Conservation (phyloP, 2,113 vertebrate species). For the Ictalurus punctatus region DNA sequence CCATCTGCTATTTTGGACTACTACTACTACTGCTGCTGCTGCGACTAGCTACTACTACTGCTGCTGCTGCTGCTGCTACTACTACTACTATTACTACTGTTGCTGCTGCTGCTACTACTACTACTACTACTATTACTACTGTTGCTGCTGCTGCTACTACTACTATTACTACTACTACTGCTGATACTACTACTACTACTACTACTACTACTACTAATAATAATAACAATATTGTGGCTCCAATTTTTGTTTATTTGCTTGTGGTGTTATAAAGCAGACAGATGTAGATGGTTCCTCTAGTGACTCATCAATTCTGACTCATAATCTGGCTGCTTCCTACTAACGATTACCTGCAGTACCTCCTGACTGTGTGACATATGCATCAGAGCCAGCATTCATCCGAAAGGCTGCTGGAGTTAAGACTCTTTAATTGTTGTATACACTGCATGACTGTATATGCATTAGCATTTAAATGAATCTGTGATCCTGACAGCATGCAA, state of each 20-base stretch:
- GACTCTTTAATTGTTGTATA: constrained; percentile 39
- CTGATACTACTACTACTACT: not conserved
- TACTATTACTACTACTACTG: not conserved
- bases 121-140: too few relatives aligned
- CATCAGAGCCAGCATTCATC: not conserved
- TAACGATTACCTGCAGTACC: not conserved
- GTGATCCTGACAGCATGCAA: constrained; percentile 35
- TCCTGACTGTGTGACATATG: constrained; percentile 9
- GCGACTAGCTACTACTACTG: not conserved
- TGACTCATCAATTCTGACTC: not conserved
- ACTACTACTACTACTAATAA: not conserved
- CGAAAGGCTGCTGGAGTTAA: constrained; percentile 13
- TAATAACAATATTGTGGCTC: not conserved
- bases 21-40: not conserved
- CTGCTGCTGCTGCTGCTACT: too few relatives aligned
- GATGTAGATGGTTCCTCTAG: not conserved
- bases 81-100: too few relatives aligned
- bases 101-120: too few relatives aligned
- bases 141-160: too few relatives aligned
- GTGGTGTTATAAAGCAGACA: not conserved
- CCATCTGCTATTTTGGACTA: too few relatives aligned
- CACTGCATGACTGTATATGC: constrained; percentile 36
- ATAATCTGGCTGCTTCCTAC: constrained; percentile 6
- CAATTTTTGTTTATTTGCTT: not conserved
- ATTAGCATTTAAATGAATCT: constrained; percentile 53